phyloP scores from a whole-genome alignment of 2,888 invertebrate genomes.

The Dicyrtomina minuta region DNA sequence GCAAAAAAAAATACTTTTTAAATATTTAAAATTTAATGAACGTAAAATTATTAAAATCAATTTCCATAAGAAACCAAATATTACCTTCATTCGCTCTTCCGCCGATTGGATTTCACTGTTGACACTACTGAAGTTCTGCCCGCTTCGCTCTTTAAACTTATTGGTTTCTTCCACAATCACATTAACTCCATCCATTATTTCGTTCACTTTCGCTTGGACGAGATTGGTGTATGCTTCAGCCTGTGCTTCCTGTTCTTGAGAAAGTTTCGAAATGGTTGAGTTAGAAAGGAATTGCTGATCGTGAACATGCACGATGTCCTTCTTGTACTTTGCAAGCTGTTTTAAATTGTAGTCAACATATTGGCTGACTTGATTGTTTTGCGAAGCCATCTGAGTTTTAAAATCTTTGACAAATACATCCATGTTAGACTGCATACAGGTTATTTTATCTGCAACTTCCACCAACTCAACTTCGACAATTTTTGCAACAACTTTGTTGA shows the following conservation, averaged over 20 bases:
- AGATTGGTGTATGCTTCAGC: not conserved
- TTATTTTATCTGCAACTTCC: constrained; percentile 52
- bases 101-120: not conserved
- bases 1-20: too few relatives aligned
- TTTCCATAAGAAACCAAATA: not conserved
- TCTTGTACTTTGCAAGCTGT: not conserved
- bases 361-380: constrained; percentile 54
- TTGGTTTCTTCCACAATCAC: not conserved
- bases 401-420: constrained; percentile 55
- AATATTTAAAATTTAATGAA: not conserved
- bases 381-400: constrained; percentile 51
- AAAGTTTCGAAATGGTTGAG: not conserved
- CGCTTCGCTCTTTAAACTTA: not conserved
- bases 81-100: not conserved
- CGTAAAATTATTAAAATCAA: not conserved
- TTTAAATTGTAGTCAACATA: not conserved
- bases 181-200: not conserved
- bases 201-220: not conserved
- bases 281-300: not conserved
- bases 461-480: constrained; percentile 3
- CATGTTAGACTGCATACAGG: constrained; percentile 53
- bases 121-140: not conserved
- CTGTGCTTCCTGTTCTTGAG: not conserved
- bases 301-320: not conserved
- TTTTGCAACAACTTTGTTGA: constrained; percentile 5